Base-by-base conservation (phyloP, 2,888 invertebrate species). In the Hydriomena furcata region DNA sequence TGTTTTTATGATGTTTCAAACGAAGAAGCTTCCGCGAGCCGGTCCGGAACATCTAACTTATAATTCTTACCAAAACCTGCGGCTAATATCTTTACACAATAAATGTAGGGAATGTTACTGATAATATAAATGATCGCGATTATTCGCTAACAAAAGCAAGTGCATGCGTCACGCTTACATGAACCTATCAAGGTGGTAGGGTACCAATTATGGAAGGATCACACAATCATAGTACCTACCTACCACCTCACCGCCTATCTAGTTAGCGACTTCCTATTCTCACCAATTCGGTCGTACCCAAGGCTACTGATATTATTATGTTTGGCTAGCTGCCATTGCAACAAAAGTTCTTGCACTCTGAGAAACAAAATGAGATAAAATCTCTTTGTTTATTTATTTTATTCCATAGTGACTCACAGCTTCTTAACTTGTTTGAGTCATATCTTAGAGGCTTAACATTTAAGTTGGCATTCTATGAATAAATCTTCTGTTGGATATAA, bases 301-400 rank as follows among this genome's bases (percentile, higher is more conserved):
- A 71, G 68, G 71, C 61, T 66, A 57, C 55, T 60, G 65, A 61
- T 61, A 67, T 66, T 56, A 58, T 66, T 68, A 61, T 63, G 58
- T 37, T 74, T 79, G 80, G 80, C 75, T 43, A 24, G 13, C 36
- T 67, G 79, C 81, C 81, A 81, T 71, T 77, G 76, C 78, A 80
- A 66, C 59, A 63, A 65, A 66, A 54, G 41, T 45, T 48, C 60
- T 59, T 67, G 63, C 63, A 64, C 54, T 57, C 55, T 64, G 61
- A 50, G 48, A 44, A 49, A 49, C 49, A 54, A 63, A 66, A 65
- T 61, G 42, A 63, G 62, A 65, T 67, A 67, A 69, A 68, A 61
- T 56, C 55, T 59, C 62, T 66, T 73, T 72, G 63, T 71, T 71
- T 66, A 66, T 66, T 71, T 66, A 30, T 41, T 68, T 66, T 66